A percentile compares a stretch with the other conserved stretches of the same genome.
phyloP scores from a whole-genome alignment of 1,140 invertebrate genomes.

The Drosophila insularis region DNA sequence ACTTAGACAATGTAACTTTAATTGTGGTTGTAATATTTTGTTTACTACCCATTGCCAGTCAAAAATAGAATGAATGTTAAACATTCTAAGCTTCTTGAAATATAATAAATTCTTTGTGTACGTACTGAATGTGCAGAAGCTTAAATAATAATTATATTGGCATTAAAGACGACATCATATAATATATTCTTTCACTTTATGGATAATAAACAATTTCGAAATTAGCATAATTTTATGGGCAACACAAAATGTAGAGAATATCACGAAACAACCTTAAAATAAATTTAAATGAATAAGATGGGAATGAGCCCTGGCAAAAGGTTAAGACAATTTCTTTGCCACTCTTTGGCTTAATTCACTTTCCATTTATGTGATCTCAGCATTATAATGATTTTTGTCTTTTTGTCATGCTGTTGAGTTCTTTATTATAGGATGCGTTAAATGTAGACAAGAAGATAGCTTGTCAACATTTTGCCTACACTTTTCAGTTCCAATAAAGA shows the following conservation, averaged over 20 bases:
- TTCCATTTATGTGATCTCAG: conserved; percentile 3
- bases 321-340: not conserved
- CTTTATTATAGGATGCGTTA: conserved; percentile 23
- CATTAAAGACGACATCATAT: not conserved
- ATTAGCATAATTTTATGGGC: conserved; percentile 5
- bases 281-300: not conserved
- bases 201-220: conserved; percentile 12
- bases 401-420: conserved; percentile 3
- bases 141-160: conserved; percentile 2
- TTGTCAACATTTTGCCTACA: conserved; percentile 60
- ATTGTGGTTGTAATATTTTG: no score
- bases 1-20: no score
- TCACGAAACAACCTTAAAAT: conserved; percentile 3
- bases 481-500: conserved; percentile 77
- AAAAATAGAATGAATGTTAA: no score
- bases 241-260: conserved; percentile 2
- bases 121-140: not conserved
- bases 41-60: no score
- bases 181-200: conserved; percentile 8
- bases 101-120: not conserved
- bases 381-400: conserved; percentile 5
- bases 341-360: not conserved
- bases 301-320: not conserved
- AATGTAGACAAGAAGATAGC: conserved; percentile 31
- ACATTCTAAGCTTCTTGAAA: not conserved